A percentile compares a stretch with the other conserved stretches of the same genome.
Conservation (phyloP, 1,140 invertebrate genomes). For the Bombus confusus region DNA sequence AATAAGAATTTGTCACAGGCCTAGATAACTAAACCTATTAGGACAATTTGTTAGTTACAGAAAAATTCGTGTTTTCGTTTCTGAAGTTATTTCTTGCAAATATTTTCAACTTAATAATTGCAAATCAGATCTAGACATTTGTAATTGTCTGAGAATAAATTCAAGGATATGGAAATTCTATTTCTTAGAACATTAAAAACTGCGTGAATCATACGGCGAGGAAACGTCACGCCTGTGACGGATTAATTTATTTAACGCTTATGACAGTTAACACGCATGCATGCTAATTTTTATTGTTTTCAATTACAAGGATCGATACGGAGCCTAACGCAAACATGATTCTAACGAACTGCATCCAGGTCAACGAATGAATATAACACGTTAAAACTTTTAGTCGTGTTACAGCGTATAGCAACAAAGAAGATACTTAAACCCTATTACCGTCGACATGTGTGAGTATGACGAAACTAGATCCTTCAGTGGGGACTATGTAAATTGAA, state of each 20-base stretch:
- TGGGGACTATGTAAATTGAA: background rate
- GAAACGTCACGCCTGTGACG: background rate
- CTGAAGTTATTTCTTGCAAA: background rate
- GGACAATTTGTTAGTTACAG: background rate
- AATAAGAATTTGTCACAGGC: conserved; percentile 4
- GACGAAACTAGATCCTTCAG: background rate
- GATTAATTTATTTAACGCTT: conserved; percentile 17
- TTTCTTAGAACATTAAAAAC: background rate
- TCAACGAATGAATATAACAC: conserved; percentile 52
- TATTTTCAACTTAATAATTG: background rate
- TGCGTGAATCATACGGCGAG: no score
- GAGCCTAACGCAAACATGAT: conserved; percentile 31
- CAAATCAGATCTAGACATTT: background rate
- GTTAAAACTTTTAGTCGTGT: conserved; percentile 42
- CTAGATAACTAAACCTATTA: background rate
- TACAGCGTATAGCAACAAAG: background rate
- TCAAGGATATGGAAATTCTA: background rate
- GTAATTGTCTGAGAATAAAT: background rate
- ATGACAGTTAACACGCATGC: conserved; percentile 20
- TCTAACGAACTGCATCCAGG: conserved; percentile 53
- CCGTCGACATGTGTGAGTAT: background rate
- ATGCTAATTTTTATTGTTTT: conserved; percentile 59
- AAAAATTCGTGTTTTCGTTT: background rate
- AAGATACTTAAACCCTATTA: background rate
- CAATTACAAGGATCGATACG: conserved; percentile 50